A percentile compares a stretch with the other conserved stretches of the same genome.
Conservation (phyloP, 2,888 invertebrate species). For the Kuschelorhynchus macadamiae region DNA sequence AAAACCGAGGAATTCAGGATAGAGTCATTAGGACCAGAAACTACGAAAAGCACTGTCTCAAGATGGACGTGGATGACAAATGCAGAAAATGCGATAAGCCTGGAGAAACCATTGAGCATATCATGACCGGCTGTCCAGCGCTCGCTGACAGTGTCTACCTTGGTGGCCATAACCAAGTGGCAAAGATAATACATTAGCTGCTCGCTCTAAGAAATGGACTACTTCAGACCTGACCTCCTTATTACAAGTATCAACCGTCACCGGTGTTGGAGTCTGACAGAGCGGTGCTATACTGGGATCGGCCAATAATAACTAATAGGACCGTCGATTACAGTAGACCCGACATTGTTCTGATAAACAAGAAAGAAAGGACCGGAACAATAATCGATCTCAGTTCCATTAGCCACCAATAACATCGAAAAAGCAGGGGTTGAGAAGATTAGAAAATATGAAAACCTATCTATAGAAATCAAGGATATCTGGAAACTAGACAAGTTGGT, state of each 20-base stretch:
- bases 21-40: not conserved
- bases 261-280: not conserved
- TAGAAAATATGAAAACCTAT: not conserved
- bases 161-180: slow-evolving; percentile 15
- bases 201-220: slow-evolving; percentile 1
- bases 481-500: not conserved
- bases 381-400: not conserved
- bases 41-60: too few species aligned
- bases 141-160: slow-evolving; percentile 1
- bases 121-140: not conserved
- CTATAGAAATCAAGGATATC: not conserved
- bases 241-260: too few species aligned
- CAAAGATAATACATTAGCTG: slow-evolving; percentile 1
- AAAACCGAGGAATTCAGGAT: too few species aligned
- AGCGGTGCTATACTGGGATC: not conserved
- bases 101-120: slow-evolving; percentile 7
- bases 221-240: too few species aligned
- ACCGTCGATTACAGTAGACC: not conserved
- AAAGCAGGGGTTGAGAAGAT: not conserved
- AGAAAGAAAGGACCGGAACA: not conserved
- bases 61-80: too few species aligned
- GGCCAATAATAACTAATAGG: not conserved
- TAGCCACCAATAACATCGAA: not conserved
- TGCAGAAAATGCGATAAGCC: too few species aligned
- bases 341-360: not conserved